Evolutionary conservation across 2,888 invertebrate species (phyloP).

Genomic region (Tupiocoris notatus): DNA sequence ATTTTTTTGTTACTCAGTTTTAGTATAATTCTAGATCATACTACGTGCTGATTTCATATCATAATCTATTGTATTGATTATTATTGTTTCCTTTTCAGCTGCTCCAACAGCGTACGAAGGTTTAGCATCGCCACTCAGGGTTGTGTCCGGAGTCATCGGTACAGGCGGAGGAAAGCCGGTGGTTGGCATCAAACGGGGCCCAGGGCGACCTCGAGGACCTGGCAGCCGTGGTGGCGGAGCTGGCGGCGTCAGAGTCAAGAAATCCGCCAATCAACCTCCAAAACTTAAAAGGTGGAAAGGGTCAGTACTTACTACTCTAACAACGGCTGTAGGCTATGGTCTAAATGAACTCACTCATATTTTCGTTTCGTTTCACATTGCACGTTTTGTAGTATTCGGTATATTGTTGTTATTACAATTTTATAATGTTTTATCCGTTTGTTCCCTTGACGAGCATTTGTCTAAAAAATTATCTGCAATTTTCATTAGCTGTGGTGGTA

Average conservation of each 20-base stretch:
- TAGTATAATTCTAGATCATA: not conserved
- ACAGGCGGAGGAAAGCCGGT: constrained; percentile 42
- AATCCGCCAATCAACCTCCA: constrained; percentile 51
- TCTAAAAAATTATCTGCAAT: no score
- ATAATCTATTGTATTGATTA: not conserved
- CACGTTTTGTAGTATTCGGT: not conserved
- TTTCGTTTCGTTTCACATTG: not conserved
- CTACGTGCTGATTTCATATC: not conserved
- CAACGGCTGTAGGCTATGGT: not conserved
- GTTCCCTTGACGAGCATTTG: no score
- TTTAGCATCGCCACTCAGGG: constrained; percentile 64
- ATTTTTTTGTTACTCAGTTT: not conserved
- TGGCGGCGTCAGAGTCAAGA: constrained; percentile 48
- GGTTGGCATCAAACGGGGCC: constrained; percentile 59
- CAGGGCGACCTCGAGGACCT: constrained; percentile 74
- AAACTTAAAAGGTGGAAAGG: constrained; percentile 55
- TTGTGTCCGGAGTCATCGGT: constrained; percentile 55
- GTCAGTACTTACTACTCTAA: constrained; percentile 47
- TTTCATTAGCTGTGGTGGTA: no score
- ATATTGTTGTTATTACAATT: no score
- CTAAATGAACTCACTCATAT: not conserved
- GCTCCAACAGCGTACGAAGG: constrained; percentile 60
- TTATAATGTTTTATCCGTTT: no score
- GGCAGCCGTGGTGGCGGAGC: constrained; percentile 74
- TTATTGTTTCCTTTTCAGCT: constrained; percentile 54